Base-by-base conservation (phyloP, 2,797 vertebrate species). In the Crenichthys baileyi region DNA sequence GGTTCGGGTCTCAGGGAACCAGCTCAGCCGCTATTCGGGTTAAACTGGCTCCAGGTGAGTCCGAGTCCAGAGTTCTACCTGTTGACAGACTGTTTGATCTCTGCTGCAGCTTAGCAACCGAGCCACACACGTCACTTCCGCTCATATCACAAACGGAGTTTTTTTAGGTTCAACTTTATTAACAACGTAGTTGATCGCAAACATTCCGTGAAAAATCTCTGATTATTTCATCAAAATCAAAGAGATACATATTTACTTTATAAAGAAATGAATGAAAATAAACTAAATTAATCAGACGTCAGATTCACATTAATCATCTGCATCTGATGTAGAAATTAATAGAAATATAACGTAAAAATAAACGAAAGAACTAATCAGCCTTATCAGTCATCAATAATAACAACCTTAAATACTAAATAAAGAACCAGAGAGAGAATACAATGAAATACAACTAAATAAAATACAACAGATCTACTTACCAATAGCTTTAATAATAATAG, bases 61-160 rank as follows among this genome's bases (percentile, higher is more conserved):
- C 63, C 20, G 63, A 65, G 63, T 65, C 63, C 36, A 65, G 16
- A 41, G 13, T 36, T 41, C 76, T 53, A 81, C 80, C 67, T 82
- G 84, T 90, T 84, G 81, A 82, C 79, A n/a, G 83, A 61, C 60
- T 13, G 24, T 53, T 72, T 26, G 46, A 68, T 56, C 65, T 74
- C 61, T 1, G 5, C 73, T 44, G 90, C 81, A 89, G 85, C 92
- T 93, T 89, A 94, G 93, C 91, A 93, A 94, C 92, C 75, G 70
- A 51, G 8, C 44, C 3, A 67, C 75, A 26, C 1, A 50, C 51
- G 20, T 44, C 48, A 88, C 89, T 85, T 90, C 91, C 89, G 87
- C 68, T 80, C 24, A 51, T 9, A 5, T 13, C 31, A 63, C 13
- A 7, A 46, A 29, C 0, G 26, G 7, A 20, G 3, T 4, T 36